phyloP scores from a whole-genome alignment of 37 sponge, comb jelly and placozoan species.

The Amphimedon queenslandica region DNA sequence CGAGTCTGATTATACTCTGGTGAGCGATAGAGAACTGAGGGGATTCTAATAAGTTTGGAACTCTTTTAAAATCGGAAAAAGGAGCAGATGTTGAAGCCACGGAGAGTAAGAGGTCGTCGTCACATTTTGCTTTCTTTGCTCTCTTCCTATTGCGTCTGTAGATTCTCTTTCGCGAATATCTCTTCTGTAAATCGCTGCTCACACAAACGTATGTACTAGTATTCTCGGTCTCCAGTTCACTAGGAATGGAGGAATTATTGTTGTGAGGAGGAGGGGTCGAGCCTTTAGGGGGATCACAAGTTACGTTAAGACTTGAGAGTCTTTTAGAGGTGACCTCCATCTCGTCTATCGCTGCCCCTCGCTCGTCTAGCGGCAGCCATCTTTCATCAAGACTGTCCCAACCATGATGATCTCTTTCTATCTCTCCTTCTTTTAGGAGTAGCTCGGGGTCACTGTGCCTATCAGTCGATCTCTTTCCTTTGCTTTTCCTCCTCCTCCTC shows the following conservation, averaged over 20 bases:
- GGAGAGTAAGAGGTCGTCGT: not conserved
- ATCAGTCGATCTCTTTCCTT: not conserved
- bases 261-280: too few relatives aligned
- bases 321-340: slow-evolving; percentile 49
- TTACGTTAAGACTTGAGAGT: slow-evolving; percentile 51
- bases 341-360: slow-evolving; percentile 3
- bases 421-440: not conserved
- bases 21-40: not conserved
- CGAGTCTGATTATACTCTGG: not conserved
- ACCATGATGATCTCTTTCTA: not conserved
- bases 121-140: not conserved
- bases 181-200: not conserved
- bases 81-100: not conserved
- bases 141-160: not conserved
- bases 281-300: slow-evolving; percentile 1
- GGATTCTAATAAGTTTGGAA: not conserved
- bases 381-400: not conserved
- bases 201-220: not conserved
- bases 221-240: slow-evolving; percentile 1
- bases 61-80: not conserved
- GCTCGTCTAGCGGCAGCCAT: not conserved
- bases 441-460: not conserved
- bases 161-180: not conserved
- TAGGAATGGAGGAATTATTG: slow-evolving; percentile 10
- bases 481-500: not conserved